Percentiles rank a stretch among this genome's conserved stretches.
Evolutionary conservation across 2,797 vertebrate genomes (phyloP).

Genomic region (Eulemur albifrons): DNA sequence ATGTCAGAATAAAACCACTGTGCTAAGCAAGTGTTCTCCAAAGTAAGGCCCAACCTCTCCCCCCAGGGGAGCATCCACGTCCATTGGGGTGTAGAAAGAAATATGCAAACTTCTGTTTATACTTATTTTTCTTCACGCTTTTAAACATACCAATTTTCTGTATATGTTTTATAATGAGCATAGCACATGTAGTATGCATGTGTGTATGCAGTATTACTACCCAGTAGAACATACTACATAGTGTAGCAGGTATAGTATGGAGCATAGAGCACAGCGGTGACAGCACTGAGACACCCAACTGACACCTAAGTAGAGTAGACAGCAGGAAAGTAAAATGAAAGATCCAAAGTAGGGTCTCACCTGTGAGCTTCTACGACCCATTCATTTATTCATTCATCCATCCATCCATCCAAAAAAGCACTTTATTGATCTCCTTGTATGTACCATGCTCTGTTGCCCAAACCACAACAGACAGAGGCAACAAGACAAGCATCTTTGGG

Average conservation of each 20-base stretch:
- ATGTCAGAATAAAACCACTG: neutral
- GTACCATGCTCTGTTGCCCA: neutral
- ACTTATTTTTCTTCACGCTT: neutral
- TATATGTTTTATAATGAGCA: neutral
- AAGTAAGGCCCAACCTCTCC: neutral
- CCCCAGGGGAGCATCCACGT: neutral
- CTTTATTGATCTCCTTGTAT: neutral
- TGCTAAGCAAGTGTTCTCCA: neutral
- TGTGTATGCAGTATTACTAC: no score
- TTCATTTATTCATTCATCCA: neutral
- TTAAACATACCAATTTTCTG: neutral
- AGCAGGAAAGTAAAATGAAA: neutral
- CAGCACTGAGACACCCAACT: neutral
- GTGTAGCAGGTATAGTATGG: fast-evolving
- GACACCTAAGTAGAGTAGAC: neutral
- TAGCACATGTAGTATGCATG: neutral
- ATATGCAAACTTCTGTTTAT: neutral
- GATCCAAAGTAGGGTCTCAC: neutral
- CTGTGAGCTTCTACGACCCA: neutral
- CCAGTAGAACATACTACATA: no score
- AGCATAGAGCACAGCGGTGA: neutral
- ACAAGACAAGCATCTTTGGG: conserved; percentile 69
- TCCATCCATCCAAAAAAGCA: neutral
- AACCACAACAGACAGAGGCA: conserved; percentile 54
- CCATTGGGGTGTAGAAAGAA: neutral